Evolutionary conservation across 2,113 vertebrate species (phyloP), one percentile per base, ranked within the genome.

Genomic region (Notothenia coriiceps): DNA sequence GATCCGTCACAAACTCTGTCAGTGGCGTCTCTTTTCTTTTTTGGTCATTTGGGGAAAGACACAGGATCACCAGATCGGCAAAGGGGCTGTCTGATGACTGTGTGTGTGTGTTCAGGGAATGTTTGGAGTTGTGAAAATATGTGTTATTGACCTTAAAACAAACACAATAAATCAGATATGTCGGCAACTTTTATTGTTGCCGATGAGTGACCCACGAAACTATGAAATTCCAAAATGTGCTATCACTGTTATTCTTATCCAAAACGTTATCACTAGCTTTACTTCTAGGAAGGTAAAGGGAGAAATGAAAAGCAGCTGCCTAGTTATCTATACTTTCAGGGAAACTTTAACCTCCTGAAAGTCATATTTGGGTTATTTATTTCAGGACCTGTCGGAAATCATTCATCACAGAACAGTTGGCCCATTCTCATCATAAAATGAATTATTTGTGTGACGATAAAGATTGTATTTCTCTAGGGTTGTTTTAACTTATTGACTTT

Each of bases 1-100:
- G 84, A 86, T 62, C 62, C 14, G 47, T 79, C 13, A 9, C 47
- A 17, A 43, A 44, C 10, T n/a, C 33, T 22, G 44, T 64, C 66
- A 56, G 43, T 11, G 14, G 22, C 0, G 8, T 66, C 63, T 40
- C 10, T 3, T 46, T 64, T 54, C 1, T 14, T 66, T 46, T 47
- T 46, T 44, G 51, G 52, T 74, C 43, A 52, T 61, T 80, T 25
- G 17, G 8, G 29, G 25, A 22, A 61, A 35, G 12, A 13, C n/a
- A 49, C 46, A 43, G 54, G 40, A 55, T 75, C 46, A 54, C 0
- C 52, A n/a, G 49, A 69, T 47, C 22, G 13, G 22, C 10, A 33
- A 18, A 1, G 2, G 44, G 56, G 12, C 14, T 5, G 60, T 51
- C 35, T 49, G 65, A 57, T 51, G 59, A 71, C 49, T 54, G 47